Conservation (phyloP, 2,113 vertebrate species). For the Colius striatus region DNA sequence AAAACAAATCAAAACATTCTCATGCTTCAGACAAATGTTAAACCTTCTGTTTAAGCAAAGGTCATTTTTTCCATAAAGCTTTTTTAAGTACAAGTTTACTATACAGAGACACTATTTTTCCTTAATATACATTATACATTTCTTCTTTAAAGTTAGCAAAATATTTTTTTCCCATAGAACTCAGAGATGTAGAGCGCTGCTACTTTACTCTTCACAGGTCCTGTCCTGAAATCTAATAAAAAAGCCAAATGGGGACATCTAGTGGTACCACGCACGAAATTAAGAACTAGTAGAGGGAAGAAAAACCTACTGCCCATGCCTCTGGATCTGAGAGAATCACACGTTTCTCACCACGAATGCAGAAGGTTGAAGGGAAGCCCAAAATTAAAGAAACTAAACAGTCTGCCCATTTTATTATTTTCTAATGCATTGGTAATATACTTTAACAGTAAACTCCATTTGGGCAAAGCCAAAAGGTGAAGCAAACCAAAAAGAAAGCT, state of each 20-base stretch:
- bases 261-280: conserved; percentile 65
- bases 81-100: not conserved
- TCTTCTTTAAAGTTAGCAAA: conserved; percentile 24
- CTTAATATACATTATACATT: not conserved
- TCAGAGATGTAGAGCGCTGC: not conserved
- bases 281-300: not conserved
- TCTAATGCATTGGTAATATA: not conserved
- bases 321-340: not conserved
- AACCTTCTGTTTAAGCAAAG: not conserved
- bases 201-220: not conserved
- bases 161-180: not conserved
- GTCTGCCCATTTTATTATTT: not conserved
- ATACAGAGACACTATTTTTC: not conserved
- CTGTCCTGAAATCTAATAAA: conserved; percentile 46
- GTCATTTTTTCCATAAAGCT: not conserved
- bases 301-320: not conserved
- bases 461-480: not conserved
- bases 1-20: not conserved
- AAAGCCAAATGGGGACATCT: conserved; percentile 83
- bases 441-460: not conserved
- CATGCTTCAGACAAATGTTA: not conserved
- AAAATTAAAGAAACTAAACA: not conserved
- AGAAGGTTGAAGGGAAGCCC: not conserved
- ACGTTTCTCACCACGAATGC: not conserved
- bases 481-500: not conserved